These are phyloP conservation scores for Chloropsis hardwickii DNA, from an alignment of 2,113 vertebrate species.

Conservation along the genomic window DNA sequence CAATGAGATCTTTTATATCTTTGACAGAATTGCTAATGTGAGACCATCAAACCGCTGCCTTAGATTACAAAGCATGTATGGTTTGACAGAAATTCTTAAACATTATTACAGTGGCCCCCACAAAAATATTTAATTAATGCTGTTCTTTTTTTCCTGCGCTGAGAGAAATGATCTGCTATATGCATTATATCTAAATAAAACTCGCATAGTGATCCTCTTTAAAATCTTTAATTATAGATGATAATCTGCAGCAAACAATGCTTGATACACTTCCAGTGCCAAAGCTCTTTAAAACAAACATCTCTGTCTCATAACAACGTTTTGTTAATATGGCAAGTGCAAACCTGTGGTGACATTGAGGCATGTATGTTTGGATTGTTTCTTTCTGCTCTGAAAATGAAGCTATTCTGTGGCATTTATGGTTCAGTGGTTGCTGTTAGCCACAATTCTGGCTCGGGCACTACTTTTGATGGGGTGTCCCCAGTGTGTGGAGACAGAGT, in stretches of 20 bases:
- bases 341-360: not conserved
- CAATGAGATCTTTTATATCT: not conserved
- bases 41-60: not conserved
- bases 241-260: not conserved
- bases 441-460: not conserved
- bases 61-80: not conserved
- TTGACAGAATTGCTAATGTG: not conserved
- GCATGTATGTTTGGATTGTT: not conserved
- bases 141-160: not conserved
- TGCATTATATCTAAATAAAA: not conserved
- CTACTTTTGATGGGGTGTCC: not conserved
- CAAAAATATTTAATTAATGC: slow-evolving; percentile 23
- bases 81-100: slow-evolving; percentile 13
- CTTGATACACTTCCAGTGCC: not conserved
- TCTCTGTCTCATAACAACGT: not conserved
- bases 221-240: slow-evolving; percentile 34
- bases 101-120: not conserved
- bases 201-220: not conserved
- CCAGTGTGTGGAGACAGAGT: not conserved
- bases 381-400: not conserved
- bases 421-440: not conserved
- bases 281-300: not conserved
- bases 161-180: not conserved
- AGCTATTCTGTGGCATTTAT: not conserved
- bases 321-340: not conserved